Evolutionary conservation across 2,113 vertebrate species (phyloP).

Genomic region (Cephalopholis sonnerati): DNA sequence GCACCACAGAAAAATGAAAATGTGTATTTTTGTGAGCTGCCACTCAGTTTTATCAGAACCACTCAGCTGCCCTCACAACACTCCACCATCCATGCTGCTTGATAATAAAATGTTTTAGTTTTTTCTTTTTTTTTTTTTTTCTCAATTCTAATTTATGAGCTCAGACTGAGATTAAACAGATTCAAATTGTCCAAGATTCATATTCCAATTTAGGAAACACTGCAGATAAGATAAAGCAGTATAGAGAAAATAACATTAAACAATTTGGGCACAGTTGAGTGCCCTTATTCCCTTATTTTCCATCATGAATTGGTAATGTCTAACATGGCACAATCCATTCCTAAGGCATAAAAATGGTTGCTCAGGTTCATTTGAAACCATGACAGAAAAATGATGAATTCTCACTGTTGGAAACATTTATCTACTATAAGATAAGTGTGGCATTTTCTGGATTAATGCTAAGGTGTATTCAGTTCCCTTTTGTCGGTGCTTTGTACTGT

Average conservation of each 20-base stretch:
- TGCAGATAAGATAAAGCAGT: conserved; percentile 49
- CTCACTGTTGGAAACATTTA: not conserved
- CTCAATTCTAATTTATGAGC: conserved; percentile 40
- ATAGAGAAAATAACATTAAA: conserved; percentile 34
- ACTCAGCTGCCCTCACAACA: conserved; percentile 33
- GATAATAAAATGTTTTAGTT: conserved; percentile 27
- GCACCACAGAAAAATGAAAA: conserved; percentile 34
- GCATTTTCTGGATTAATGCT: conserved; percentile 27
- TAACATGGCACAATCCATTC: conserved; percentile 16
- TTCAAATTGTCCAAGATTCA: conserved; percentile 48
- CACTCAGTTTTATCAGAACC: conserved; percentile 60
- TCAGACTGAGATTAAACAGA: conserved; percentile 48
- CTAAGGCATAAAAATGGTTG: conserved; percentile 4
- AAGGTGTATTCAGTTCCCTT: not conserved
- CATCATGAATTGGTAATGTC: not conserved
- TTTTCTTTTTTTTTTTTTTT: not conserved
- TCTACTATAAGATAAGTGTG: conserved; percentile 23
- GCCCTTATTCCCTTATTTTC: conserved; percentile 1
- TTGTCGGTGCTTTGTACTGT: not conserved
- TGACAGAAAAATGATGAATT: conserved; percentile 5
- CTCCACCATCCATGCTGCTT: conserved; percentile 18
- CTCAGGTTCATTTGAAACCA: conserved; percentile 19
- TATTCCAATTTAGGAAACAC: conserved; percentile 45
- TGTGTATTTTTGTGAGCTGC: conserved; percentile 44
- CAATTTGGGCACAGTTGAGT: conserved; percentile 37